Conservation (phyloP, 2,888 invertebrate species). For the Drosophila diplacantha region DNA sequence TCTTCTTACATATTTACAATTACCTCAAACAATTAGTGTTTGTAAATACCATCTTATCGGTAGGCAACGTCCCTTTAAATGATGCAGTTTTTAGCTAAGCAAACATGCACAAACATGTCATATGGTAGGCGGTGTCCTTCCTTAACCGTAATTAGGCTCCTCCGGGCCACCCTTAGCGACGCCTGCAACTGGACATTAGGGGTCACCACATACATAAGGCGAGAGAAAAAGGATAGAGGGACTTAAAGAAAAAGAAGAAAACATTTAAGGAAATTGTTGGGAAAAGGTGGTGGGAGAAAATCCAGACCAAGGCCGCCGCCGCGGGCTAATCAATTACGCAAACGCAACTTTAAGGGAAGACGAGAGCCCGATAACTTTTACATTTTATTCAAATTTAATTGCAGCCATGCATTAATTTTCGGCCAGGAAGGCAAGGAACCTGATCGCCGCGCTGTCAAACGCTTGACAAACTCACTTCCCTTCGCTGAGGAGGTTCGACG, state of each 20-base stretch:
- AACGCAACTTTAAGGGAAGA: constrained; percentile 41
- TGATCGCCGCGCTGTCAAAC: constrained; percentile 61
- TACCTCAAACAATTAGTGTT: not conserved
- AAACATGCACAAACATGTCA: constrained; percentile 14
- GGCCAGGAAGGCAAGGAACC: constrained; percentile 40
- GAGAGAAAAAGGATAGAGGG: not conserved
- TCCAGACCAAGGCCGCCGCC: constrained; percentile 11
- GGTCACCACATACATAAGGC: not conserved
- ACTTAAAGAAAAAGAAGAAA: not conserved
- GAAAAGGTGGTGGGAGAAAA: constrained; percentile 5
- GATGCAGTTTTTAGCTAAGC: constrained; percentile 17
- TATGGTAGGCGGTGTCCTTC: constrained; percentile 4
- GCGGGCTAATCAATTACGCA: constrained; percentile 63
- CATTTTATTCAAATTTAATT: constrained; percentile 70
- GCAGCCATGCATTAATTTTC: constrained; percentile 60
- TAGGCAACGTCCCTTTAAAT: not conserved
- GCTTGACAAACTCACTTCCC: constrained; percentile 51
- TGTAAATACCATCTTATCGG: not conserved
- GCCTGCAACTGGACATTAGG: constrained; percentile 15
- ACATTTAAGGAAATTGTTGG: not conserved
- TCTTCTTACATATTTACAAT: not conserved
- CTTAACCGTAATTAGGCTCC: constrained; percentile 11
- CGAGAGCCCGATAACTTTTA: constrained; percentile 43
- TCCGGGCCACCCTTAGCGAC: constrained; percentile 12
- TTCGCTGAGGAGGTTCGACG: constrained; percentile 10